Conservation (phyloP, 2,797 vertebrate genomes). For the Kryptopterus vitreolus region DNA sequence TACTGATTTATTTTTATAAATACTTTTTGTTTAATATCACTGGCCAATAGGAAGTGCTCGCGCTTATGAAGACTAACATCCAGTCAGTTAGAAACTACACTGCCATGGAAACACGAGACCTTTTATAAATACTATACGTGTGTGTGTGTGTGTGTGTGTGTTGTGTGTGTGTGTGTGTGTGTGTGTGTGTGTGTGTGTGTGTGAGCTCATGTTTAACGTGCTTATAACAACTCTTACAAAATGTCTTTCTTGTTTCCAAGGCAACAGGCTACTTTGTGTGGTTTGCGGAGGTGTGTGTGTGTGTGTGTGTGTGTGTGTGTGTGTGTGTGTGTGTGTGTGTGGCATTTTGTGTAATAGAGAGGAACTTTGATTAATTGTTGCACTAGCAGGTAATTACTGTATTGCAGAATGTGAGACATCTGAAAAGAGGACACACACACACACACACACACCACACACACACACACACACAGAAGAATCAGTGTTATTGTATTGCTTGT, state of each 20-base stretch:
- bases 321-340: not conserved
- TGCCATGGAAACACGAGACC: constrained; percentile 8
- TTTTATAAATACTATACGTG: not conserved
- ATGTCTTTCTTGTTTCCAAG: constrained; percentile 74
- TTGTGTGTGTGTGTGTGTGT: constrained; percentile 19
- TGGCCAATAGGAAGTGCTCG: not conserved
- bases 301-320: not conserved
- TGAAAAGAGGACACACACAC: not conserved
- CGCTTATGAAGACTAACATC: not conserved
- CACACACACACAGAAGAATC: not conserved
- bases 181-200: constrained; percentile 28
- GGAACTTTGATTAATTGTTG: not conserved
- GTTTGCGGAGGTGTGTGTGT: constrained; percentile 26
- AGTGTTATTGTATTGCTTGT: no score
- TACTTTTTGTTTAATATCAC: not conserved
- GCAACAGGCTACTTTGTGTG: constrained; percentile 67
- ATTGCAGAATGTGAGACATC: not conserved
- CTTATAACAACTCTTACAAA: constrained; percentile 65
- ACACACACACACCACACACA: not conserved
- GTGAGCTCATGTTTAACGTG: constrained; percentile 52
- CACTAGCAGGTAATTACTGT: not conserved
- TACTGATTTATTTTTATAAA: not conserved
- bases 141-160: constrained; percentile 31
- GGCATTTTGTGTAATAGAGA: constrained; percentile 30
- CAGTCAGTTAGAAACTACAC: not conserved